Evolutionary conservation across 2,797 vertebrate species (phyloP).

Genomic region (Rousettus madagascariensis): DNA sequence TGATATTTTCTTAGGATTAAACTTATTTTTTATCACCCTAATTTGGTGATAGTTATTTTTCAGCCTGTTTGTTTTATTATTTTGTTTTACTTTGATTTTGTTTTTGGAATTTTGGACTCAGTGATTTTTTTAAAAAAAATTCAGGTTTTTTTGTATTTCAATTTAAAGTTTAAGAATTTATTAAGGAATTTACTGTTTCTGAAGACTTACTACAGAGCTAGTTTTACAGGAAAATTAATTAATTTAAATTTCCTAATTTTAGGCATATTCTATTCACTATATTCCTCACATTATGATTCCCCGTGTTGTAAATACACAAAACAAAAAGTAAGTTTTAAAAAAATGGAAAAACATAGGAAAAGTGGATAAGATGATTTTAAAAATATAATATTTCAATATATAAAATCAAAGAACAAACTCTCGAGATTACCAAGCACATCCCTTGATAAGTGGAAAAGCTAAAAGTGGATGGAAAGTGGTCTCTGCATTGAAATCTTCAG

Average conservation of each 20-base stretch:
- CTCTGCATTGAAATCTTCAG: neutral
- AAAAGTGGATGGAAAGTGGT: neutral
- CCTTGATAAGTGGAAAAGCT: neutral
- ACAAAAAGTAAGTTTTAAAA: neutral
- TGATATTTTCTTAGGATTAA: slow-evolving; percentile 4
- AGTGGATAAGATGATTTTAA: neutral
- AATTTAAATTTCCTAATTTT: neutral
- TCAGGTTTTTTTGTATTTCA: neutral
- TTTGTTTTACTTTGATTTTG: neutral
- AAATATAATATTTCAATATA: neutral
- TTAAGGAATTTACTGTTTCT: neutral
- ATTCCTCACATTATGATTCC: neutral
- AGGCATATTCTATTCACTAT: neutral
- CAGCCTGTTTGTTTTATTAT: neutral
- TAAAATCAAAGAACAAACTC: neutral
- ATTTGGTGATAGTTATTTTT: neutral
- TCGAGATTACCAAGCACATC: neutral
- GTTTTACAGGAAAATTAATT: neutral
- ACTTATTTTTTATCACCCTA: neutral
- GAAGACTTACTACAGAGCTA: neutral
- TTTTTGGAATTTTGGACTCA: neutral
- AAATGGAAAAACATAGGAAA: neutral
- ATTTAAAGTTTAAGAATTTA: neutral
- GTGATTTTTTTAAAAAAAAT: neutral
- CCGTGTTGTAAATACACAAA: neutral